Evolutionary conservation across 2,113 vertebrate species (phyloP).

Genomic region (Rallus limicola): DNA sequence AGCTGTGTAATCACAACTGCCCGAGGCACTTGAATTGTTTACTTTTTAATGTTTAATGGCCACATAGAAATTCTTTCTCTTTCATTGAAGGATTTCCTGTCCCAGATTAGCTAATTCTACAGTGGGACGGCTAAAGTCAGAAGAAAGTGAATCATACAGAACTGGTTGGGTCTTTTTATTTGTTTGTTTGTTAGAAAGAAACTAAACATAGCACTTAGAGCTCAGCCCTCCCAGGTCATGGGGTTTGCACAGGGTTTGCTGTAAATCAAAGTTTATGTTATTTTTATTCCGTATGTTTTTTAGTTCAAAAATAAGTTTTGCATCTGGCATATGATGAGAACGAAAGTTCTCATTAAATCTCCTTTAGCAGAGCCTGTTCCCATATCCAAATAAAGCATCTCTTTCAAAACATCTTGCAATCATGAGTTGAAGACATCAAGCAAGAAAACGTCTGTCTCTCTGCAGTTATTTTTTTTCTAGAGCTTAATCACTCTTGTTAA

Average conservation of each 20-base stretch:
- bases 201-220: not conserved
- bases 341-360: not conserved
- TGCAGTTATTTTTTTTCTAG: not conserved
- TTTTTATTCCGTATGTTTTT: constrained; percentile 34
- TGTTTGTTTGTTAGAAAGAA: constrained; percentile 34
- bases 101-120: not conserved
- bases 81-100: not conserved
- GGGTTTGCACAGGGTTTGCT: not conserved
- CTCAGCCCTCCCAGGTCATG: constrained; percentile 7
- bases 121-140: not conserved
- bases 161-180: not conserved
- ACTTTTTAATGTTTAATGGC: not conserved
- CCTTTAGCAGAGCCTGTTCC: not conserved
- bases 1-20: not conserved
- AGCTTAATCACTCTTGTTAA: not conserved
- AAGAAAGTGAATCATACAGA: constrained; percentile 25
- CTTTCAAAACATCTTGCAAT: constrained; percentile 26
- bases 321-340: not conserved
- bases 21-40: not conserved
- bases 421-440: constrained; percentile 11
- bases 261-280: constrained; percentile 15
- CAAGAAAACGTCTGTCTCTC: not conserved
- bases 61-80: not conserved
- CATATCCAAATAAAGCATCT: not conserved
- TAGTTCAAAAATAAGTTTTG: constrained; percentile 1